Base-by-base conservation (phyloP, 2,797 vertebrate genomes). In the Trichosurus vulpecula region DNA sequence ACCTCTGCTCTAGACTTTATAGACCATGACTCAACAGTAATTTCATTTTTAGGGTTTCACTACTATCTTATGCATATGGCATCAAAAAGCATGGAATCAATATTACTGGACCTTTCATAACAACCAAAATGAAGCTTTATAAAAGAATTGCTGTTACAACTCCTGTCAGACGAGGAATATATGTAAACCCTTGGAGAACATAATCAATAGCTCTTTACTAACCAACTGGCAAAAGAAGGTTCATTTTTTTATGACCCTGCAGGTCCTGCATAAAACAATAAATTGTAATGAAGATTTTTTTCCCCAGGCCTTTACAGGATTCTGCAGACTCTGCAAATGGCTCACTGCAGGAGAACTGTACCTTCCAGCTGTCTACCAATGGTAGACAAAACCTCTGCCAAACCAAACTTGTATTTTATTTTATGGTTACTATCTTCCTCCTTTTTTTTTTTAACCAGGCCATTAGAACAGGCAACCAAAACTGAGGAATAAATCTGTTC, bases 181-280 rank as follows among this genome's bases (percentile, higher is more conserved):
- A 96, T 66, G 41, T 91, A 6, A 66, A 90, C 93, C 96, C 91
- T 97, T 95, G 92, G 91, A 96, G 93, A 96, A 91, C 90, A 91
- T 93, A 95, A 97, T 96, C 97, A 97, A 96, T 95, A 97, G 47
- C 55, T 93, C 91, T 96, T 96, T 94, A 96, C 93, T 94, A 97
- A 97, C 51, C 31, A 97, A 87, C 54, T 92, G 12, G 58, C 92
- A 94, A 92, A 96, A 31, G 89, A 92, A 66, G 97, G 89, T 97
- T 94, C 93, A 94, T 61, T 94, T 97, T 96, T 93, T 96, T 97
- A 95, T 41, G 52, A 95, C 51, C 96, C 91, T 94, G 94, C 90
- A 97, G 93, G 91, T 93, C 53, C 87, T 61, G 29, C 30, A 92
- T 93, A 92, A 95, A 94, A 61, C 51, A 97, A 41, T 92, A 93